Conservation (phyloP, 2,888 invertebrate species). For the Tromatobia lineatoria region DNA sequence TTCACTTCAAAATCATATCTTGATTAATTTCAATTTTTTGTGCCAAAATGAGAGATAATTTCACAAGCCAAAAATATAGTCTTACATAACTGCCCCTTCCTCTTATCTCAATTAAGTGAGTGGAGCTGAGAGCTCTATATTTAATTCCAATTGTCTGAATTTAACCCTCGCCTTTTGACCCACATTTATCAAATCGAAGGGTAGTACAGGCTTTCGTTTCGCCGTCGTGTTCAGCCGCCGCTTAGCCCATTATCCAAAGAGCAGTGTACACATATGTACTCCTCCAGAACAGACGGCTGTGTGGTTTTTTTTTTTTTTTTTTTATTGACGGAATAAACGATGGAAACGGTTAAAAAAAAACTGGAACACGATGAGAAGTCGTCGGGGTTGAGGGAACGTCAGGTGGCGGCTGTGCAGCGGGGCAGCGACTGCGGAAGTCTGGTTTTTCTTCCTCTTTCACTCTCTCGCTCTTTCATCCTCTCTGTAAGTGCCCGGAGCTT, state of each 20-base stretch:
- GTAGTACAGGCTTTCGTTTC: background rate
- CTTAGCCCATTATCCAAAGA: slow-evolving; percentile 14
- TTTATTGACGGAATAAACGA: slow-evolving; percentile 34
- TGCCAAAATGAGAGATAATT: no score
- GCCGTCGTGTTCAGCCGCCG: background rate
- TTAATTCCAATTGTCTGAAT: slow-evolving; percentile 36
- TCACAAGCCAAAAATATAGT: no score
- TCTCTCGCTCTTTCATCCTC: background rate
- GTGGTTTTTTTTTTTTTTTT: slow-evolving; percentile 14
- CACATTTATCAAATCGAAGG: slow-evolving; percentile 30
- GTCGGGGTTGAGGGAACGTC: slow-evolving; percentile 29
- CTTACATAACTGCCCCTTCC: background rate
- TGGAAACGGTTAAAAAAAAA: slow-evolving; percentile 37
- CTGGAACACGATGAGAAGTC: slow-evolving; percentile 48
- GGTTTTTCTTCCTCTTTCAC: background rate
- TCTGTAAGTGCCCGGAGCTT: slow-evolving; percentile 11
- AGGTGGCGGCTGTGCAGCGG: slow-evolving; percentile 8
- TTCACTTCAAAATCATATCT: no score
- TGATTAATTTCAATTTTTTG: no score
- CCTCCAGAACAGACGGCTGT: slow-evolving; percentile 7
- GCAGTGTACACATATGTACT: slow-evolving; percentile 25
- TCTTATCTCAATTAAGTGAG: background rate
- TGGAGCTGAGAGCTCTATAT: background rate
- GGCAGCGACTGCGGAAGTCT: slow-evolving; percentile 20
- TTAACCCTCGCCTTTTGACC: slow-evolving; percentile 47